These are phyloP conservation scores for Rhogogaster chlorosoma DNA, from an alignment of 2,888 invertebrate species.

Conservation along the genomic window DNA sequence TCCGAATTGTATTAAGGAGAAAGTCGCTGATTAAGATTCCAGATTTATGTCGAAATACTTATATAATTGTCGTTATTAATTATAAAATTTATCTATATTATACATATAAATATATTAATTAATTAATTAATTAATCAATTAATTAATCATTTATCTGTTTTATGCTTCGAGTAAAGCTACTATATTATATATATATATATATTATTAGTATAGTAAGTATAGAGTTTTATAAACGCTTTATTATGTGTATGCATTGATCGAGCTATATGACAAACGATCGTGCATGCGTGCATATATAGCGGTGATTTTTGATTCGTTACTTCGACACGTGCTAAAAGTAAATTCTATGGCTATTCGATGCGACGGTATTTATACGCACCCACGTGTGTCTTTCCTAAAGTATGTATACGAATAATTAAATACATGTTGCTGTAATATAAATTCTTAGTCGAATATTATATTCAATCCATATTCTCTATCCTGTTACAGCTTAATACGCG, in stretches of 20 bases:
- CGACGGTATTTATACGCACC: background rate
- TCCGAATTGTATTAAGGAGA: constrained; percentile 18
- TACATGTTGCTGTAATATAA: constrained; percentile 23
- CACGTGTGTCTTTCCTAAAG: constrained; percentile 34
- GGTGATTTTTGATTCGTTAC: background rate
- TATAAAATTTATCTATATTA: background rate
- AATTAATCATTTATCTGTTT: background rate
- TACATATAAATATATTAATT: background rate
- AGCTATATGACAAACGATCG: background rate
- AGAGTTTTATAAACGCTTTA: background rate
- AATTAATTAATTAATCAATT: background rate
- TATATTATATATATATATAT: background rate
- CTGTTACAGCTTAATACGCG: background rate
- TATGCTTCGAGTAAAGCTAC: background rate
- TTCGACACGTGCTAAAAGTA: background rate
- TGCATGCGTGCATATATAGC: background rate
- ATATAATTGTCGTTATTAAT: constrained; percentile 13
- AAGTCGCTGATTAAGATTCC: constrained; percentile 12
- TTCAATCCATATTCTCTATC: background rate
- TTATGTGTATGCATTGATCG: background rate
- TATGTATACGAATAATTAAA: constrained; percentile 43
- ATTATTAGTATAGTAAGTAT: background rate
- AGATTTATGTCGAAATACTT: constrained; percentile 6
- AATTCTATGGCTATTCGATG: background rate
- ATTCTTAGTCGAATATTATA: background rate